Evolutionary conservation across 2,888 invertebrate genomes (phyloP), one percentile per base, ranked within the genome.

Genomic region (Mesorhabditis belari): DNA sequence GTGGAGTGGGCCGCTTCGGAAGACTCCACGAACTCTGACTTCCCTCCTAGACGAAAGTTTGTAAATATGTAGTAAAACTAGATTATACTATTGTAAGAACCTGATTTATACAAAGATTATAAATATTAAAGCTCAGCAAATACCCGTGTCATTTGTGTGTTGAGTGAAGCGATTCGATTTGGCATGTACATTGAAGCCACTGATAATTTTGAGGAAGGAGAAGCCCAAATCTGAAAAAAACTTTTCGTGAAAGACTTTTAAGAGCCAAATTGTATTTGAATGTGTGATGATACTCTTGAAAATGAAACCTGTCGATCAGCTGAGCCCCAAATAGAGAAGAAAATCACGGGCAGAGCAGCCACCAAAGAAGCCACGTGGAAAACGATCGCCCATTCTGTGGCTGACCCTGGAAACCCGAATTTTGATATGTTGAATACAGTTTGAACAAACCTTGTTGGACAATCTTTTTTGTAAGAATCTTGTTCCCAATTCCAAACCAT

Each of bases 401-500:
- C 62, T 6, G 71, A 69, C 9, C 73, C 73, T 71, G 53, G 27
- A 58, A 56, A 28, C 19, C 9, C 9, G 51, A 50, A 19, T n/a
- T 6, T n/a, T n/a, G 9, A 50, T n/a, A 25, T 17, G 25, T 55
- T 6, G 25, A 25, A 12, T 17, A 55, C 17, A 55, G 25, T 24
- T 55, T 19, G 17, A 25, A 55, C 27, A 24, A 19, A 72, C 77
- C 77, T 52, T 76, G 67, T 53, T 77, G 76, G 1, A 78, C 78
- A 26, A 78, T 78, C 61, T 71, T 67, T 58, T 78, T 78, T 4
- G 78, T 78, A 19, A 77, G 64, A 51, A 77, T 72, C 57, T 78
- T 78, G 63, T 78, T 78, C 27, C 69, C 73, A 19, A 78, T 78
- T 17, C 72, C 69, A 60, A 77, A 78, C 71, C 71, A 71, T 19